Conservation (phyloP, 2,797 vertebrate genomes). For the Danionella dracula region DNA sequence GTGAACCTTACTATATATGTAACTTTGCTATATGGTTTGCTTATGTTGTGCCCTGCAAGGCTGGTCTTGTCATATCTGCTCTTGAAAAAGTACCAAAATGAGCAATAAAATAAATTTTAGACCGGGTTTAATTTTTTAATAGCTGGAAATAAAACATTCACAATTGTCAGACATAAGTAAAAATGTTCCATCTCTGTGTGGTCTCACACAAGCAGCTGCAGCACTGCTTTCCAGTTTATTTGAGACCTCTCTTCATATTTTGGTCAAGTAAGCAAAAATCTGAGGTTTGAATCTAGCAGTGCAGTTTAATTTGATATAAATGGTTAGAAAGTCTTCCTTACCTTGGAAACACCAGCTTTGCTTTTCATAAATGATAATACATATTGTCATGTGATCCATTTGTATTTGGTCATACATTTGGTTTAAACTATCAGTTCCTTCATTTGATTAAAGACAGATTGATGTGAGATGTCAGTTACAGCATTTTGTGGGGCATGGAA, state of each 20-base stretch:
- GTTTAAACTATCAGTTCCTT: too few species aligned
- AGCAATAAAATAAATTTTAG: neutral
- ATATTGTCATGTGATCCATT: too few species aligned
- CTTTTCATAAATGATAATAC: too few species aligned
- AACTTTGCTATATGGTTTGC: neutral
- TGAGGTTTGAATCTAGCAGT: conserved; percentile 12
- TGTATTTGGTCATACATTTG: too few species aligned
- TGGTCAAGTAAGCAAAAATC: conserved; percentile 3
- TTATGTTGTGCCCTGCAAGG: neutral
- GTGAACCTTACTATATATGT: too few species aligned
- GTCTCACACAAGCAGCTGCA: neutral
- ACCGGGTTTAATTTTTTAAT: neutral
- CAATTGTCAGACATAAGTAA: neutral
- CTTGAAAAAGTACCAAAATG: neutral
- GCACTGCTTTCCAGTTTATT: neutral
- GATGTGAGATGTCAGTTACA: too few species aligned
- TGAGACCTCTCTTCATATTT: neutral
- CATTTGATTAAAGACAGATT: too few species aligned
- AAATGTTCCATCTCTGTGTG: neutral
- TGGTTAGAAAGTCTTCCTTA: too few species aligned
- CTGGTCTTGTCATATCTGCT: neutral
- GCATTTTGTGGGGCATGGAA: too few species aligned
- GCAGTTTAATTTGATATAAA: conserved; percentile 29
- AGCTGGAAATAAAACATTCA: neutral
- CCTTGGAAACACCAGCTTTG: too few species aligned